A percentile compares a stretch with the other conserved stretches of the same genome.
These are phyloP conservation scores for Parelbella ahira DNA, from an alignment of 2,888 invertebrate genomes.

Conservation along the genomic window DNA sequence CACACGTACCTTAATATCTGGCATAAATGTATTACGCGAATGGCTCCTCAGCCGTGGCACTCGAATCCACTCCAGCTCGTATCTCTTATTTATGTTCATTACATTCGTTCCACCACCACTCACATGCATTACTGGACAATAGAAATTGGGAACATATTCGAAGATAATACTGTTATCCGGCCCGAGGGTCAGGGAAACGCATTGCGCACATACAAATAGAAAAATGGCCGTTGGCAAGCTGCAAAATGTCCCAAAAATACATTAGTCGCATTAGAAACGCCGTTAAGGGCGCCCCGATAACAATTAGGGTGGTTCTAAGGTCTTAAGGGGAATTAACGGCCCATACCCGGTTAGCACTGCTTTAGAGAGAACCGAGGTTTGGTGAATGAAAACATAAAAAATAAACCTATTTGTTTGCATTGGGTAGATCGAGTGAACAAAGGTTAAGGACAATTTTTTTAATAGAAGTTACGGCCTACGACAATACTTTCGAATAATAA, in stretches of 20 bases:
- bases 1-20: conserved; percentile 16
- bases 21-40: conserved; percentile 19
- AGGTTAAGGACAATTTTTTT: no score
- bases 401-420: conserved; percentile 20
- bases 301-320: conserved; percentile 75
- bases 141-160: conserved; percentile 78
- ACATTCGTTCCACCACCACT: conserved; percentile 58
- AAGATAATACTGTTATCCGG: conserved; percentile 74
- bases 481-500: no score
- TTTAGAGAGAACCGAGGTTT: conserved; percentile 38
- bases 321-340: conserved; percentile 74
- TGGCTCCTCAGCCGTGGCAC: conserved; percentile 37
- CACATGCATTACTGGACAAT: conserved; percentile 63
- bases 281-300: conserved; percentile 75
- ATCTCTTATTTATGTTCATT: conserved; percentile 72
- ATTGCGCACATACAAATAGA: conserved; percentile 69
- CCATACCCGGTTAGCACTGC: conserved; percentile 64
- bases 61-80: conserved; percentile 42
- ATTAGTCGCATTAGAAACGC: conserved; percentile 78
- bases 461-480: no score
- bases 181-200: conserved; percentile 54
- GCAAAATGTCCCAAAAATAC: conserved; percentile 79
- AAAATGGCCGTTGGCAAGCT: conserved; percentile 77
- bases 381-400: conserved; percentile 6
- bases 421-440: no score